phyloP scores from a whole-genome alignment of 2,888 invertebrate genomes.

The Heliconius erato region DNA sequence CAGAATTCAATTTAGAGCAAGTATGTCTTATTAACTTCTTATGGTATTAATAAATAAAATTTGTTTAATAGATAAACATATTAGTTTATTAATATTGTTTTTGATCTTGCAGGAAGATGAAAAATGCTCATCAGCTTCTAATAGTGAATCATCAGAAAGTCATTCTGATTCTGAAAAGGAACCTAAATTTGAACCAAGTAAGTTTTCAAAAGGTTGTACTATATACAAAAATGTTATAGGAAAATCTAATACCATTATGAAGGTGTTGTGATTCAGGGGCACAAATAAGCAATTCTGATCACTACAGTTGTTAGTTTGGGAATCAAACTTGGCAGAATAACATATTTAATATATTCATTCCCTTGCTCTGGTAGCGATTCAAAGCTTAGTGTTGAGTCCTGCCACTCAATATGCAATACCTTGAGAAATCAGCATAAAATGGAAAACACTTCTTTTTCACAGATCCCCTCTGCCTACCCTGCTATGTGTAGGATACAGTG shows the following conservation, averaged over 20 bases:
- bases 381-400: too few species aligned
- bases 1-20: constrained; percentile 22
- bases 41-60: background rate
- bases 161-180: constrained; percentile 21
- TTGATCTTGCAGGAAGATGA: constrained; percentile 11
- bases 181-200: constrained; percentile 30
- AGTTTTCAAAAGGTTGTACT: background rate
- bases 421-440: too few species aligned
- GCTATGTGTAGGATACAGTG: too few species aligned
- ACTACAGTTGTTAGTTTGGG: too few species aligned
- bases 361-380: too few species aligned
- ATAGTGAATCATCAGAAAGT: constrained; percentile 19
- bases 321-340: too few species aligned
- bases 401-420: too few species aligned
- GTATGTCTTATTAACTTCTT: background rate
- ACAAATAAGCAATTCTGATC: too few species aligned
- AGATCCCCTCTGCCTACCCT: too few species aligned
- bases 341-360: too few species aligned
- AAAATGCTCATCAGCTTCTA: constrained; percentile 7
- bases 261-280: background rate
- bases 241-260: background rate
- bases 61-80: background rate
- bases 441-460: too few species aligned
- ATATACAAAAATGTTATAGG: background rate
- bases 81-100: background rate